Evolutionary conservation across 2,888 invertebrate genomes (phyloP), one percentile per base, ranked within the genome.

Genomic region (Drosophila kuntzei): DNA sequence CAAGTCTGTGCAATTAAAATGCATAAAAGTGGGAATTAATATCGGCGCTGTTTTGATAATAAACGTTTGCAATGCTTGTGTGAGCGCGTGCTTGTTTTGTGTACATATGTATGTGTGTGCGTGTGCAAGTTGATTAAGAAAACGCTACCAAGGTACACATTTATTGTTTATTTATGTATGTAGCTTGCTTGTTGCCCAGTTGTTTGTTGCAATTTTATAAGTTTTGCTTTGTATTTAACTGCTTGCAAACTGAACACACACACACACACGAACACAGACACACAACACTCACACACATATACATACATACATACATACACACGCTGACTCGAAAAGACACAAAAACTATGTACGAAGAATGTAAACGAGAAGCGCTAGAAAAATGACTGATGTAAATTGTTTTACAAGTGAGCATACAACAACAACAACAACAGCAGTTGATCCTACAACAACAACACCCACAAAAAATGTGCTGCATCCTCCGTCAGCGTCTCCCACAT

Each of bases 331-430:
- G 37, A 3, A 32, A 12, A 49, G 47, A 59, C 34, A 55, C 51
- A 29, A 32, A 55, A 59, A 78, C 59, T 76, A 71, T 79, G 76
- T 70, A 70, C 59, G 58, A 67, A 66, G 54, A 67, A 66, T 67
- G 76, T 58, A 70, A 60, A 71, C 54, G 57, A 70, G 57, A 70
- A 47, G 51, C 53, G 59, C 60, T 36, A 62, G 49, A 78, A 85
- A 79, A 69, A 87, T 90, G 90, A 89, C 83, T 79, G 90, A 87
- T 84, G 79, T 86, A 76, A 80, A 79, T 80, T 80, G 79, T 89
- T 79, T 87, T 82, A 69, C 82, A 88, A 89, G 83, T 73, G 80
- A 80, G 70, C 79, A 70, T 46, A 75, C 72, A 65, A 64, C 71
- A 67, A 64, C 63, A 32, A 54, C 76, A 44, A 41, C 58, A 57